Evolutionary conservation across 2,797 vertebrate genomes (phyloP), one percentile per base, ranked within the genome.

Genomic region (Sparus aurata): DNA sequence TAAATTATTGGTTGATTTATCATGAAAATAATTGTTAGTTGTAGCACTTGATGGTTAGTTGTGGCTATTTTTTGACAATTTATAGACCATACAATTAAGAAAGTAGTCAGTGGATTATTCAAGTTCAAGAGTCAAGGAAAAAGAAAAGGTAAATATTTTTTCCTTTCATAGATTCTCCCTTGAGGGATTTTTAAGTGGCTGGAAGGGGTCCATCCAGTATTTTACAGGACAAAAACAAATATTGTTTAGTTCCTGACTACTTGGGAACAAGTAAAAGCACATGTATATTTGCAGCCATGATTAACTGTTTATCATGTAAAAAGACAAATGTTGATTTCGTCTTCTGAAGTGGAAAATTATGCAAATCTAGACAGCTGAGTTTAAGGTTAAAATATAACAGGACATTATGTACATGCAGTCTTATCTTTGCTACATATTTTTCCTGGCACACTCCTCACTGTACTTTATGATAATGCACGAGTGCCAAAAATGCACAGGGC

Each of bases 401-500:
- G 66, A 58, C 55, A 15, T 77, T 30, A 46, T 81, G 53, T 74
- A 66, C 69, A 77, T 38, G 41, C 46, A 58, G 63, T 68, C 46
- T 30, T 66, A 30, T 34, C 38, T 34, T 74, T 71, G 66, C 78
- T 77, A 11, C 55, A n/a, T 66, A 10, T 81, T 83, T 85, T 79
- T 83, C 73, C 75, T 79, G 77, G 80, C 78, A 84, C 81, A 87
- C 90, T 91, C 82, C 72, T 86, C 70, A 11, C 62, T 63, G 22
- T 84, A 69, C 76, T 87, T 85, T 79, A 81, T 88, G 80, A 87
- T 73, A 82, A 80, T 75, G 59, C 47, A 7, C 9, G 45, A 72
- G 73, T 80, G 87, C 86, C 87, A 90, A 82, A 87, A 85, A 84
- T 75, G 76, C 34, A 49, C 54, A 83, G 85, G 89, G 86, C 80